Base-by-base conservation (phyloP, 2,797 vertebrate species). In the Adelosebastes latens region DNA sequence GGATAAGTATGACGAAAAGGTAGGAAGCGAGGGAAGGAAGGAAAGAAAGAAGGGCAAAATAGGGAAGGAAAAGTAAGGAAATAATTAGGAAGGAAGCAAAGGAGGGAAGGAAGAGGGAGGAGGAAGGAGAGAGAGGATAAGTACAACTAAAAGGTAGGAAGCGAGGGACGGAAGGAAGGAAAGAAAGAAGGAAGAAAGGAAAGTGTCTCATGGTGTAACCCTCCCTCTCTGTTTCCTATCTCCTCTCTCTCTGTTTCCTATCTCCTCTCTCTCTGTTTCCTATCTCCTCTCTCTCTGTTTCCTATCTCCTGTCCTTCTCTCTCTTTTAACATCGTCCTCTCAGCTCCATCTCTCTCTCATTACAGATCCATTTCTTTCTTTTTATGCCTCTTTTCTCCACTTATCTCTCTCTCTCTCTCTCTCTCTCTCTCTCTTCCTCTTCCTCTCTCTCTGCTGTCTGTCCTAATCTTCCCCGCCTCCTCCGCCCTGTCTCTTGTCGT, bases 341-440 rank as follows among this genome's bases (percentile, higher is more conserved):
- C 79, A 32, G 55, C 66, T 65, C 64, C 49, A 29, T 79, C 83
- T 82, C 76, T 42, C 75, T 75, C 85, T 88, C 86, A 83, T 91
- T 78, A 85, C 77, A 73, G 39, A 80, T 84, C 83, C 60, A 87
- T 87, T 87, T 80, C 75, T 87, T 58, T 85, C 81, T 86, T 39
- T 81, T 79, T 75, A 75, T 53, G 25, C 72, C 67, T 72, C 60
- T 63, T 72, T 49, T 32, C 27, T 9, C 34, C 18, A 42, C 31
- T 49, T 46, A 29, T 56, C 59, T 16, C 49, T 31, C 60, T 49
- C 52, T 72, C 73, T 80, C 62, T 58, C 61, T 59, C 64, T 68
- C 18, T 34, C 53, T 75, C 66, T 27, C 18, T 34, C 53, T 27
- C 27, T 27, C 27, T 31, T 7, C 8, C 31, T 31, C 31, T 31